Conservation (phyloP, 2,888 invertebrate genomes). For the Hypercompe scribonia region DNA sequence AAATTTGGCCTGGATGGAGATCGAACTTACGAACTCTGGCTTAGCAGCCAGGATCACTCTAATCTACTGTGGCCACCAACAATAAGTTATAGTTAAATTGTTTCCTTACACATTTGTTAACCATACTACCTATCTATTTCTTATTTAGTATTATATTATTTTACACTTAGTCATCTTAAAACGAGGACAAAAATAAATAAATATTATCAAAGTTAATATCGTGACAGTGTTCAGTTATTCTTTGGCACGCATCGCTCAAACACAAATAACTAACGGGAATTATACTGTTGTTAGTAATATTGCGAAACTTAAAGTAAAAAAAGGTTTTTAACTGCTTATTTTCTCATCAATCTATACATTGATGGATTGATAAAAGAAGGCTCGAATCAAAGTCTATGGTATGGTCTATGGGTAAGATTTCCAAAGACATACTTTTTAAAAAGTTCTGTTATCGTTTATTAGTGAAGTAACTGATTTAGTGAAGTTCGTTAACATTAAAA, state of each 20-base stretch:
- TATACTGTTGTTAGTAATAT: slow-evolving; percentile 14
- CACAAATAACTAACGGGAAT: slow-evolving; percentile 14
- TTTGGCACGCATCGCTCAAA: slow-evolving; percentile 1
- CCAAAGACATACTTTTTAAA: background rate
- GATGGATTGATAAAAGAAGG: background rate
- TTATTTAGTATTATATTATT: background rate
- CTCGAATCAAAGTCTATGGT: background rate
- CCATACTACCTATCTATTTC: background rate
- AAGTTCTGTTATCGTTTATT: background rate
- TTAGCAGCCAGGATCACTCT: too few species aligned
- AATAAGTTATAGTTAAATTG: background rate
- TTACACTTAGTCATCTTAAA: background rate
- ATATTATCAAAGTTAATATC: slow-evolving; percentile 5
- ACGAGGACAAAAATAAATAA: background rate
- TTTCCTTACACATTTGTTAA: background rate
- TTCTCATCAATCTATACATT: background rate
- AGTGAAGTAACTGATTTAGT: background rate
- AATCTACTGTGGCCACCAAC: background rate
- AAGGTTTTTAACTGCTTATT: slow-evolving; percentile 1
- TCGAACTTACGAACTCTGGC: too few species aligned
- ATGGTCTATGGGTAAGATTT: background rate
- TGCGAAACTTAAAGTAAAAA: background rate
- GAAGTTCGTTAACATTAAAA: slow-evolving; percentile 42
- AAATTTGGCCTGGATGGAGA: too few species aligned
- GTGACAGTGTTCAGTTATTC: slow-evolving; percentile 8